A percentile compares a stretch with the other conserved stretches of the same genome.
These are phyloP conservation scores for Aptenodytes patagonicus DNA, from an alignment of 2,113 vertebrate species.

Conservation along the genomic window DNA sequence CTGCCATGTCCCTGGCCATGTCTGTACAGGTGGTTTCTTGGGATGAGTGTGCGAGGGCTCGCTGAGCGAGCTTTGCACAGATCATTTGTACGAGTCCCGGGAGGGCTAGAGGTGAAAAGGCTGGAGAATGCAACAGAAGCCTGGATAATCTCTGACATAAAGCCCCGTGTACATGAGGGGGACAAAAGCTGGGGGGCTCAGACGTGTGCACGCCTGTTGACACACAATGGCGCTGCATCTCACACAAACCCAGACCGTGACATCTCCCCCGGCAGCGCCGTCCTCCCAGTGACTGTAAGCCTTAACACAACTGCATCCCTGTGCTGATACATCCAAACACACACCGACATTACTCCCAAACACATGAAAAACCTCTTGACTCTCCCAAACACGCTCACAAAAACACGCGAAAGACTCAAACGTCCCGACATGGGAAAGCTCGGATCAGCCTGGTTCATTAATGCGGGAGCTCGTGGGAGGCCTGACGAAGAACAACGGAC, in stretches of 20 bases:
- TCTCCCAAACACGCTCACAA: neutral
- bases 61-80: neutral
- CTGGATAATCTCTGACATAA: neutral
- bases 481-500: neutral
- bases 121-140: neutral
- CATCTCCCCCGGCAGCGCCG: rapidly evolving
- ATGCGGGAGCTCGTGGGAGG: rapidly evolving
- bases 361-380: neutral
- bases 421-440: rapidly evolving
- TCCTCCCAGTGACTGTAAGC: neutral
- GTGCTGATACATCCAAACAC: rapidly evolving
- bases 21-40: neutral
- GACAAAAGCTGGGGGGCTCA: neutral
- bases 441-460: neutral
- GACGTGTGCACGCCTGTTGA: neutral
- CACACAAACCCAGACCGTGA: neutral
- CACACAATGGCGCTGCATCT: neutral
- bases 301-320: neutral
- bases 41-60: neutral
- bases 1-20: rapidly evolving
- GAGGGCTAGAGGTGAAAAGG: neutral
- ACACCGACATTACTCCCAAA: neutral
- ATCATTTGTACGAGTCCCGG: neutral
- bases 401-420: rapidly evolving
- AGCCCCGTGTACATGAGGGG: neutral